Base-by-base conservation (phyloP, 2,113 vertebrate species). In the Rattus rattus region DNA sequence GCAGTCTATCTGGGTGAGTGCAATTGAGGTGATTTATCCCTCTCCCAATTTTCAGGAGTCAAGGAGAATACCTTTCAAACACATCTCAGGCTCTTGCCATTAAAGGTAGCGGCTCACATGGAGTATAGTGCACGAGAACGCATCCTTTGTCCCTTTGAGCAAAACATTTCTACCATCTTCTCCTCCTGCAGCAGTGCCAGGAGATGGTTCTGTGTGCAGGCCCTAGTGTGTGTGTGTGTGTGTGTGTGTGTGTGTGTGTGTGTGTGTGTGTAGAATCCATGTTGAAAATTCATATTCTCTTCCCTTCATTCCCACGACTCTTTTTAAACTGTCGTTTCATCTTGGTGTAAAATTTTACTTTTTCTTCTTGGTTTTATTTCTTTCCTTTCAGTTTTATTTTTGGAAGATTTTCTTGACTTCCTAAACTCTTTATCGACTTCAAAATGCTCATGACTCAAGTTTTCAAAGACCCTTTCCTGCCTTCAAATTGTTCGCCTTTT, bases 1-100 rank as follows among this genome's bases (percentile, higher is more conserved):
- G 17, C 63, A 16, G 20, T 83, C 79, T 47, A 4, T 59, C 77
- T 47, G 14, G 4, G 30, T 26, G 56, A 52, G 20, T 56, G 67
- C 39, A 69, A 75, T 4, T 7, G 54, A 88, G 80, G 75, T 75
- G 61, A 93, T 52, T 72, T 59, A 22, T 47, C 90, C 11, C 36
- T 49, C 19, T 94, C 61, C 56, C 39, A 20, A 0, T 70, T 96
- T 43, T 52, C 63, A 49, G 77, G 52, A 61, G 26, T 87, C 73
- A 93, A 91, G 83, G 65, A 30, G 28, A 63, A 59, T 59, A 65
- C 93, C 79, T 92, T 96, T 81, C 3, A 49, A 75, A 93, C 39
- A 49, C 33, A 33, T 90, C 59, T 63, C 1, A 7, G 72, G 63
- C 39, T 89, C 49, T 43, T 61, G 33, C 19, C 30, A 16, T 56